Base-by-base conservation (phyloP, 2,797 vertebrate genomes). In the Amblyopsis hoosieri region DNA sequence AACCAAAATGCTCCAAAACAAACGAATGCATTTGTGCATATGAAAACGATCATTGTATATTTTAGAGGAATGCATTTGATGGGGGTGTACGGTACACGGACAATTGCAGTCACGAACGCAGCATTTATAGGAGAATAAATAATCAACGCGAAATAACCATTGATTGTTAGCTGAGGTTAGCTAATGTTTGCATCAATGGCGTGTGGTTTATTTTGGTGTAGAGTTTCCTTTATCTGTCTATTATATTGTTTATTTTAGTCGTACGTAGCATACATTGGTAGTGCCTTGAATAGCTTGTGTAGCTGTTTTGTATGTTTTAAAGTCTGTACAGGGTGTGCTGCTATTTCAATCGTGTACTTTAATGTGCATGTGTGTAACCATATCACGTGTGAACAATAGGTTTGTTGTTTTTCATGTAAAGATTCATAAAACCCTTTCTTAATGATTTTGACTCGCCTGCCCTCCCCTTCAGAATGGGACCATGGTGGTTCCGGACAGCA, bases 401-500 rank as follows among this genome's bases (percentile, higher is more conserved):
- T 37, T 37, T 37, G 7, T 6, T 6, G 4, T 6, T 8, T 8
- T 14, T 51, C 49, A 14, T 17, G 13, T 51, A 5, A 8, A 8
- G 4, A 51, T 17, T 5, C 13, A 4, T 50, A 4, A 8, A 14
- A 5, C 2, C 2, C 9, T 14, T 8, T n/a, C 49, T 51, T 8
- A n/a, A 29, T 42, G 8, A 45, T 5, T 54, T 3, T 10, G 4
- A 17, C 5, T 33, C 45, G 47, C 15, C 12, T 58, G 13, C 19
- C 29, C 49, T 57, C 63, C 3, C 15, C 42, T n/a, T 31, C 64
- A 89, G 87, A 79, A 56, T 1, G 56, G 74, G 86, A 92, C 85
- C 81, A 97, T 97, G 96, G 95, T 97, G 67, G 94, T 96, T 76
- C 95, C 96, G 23, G 94, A 93, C 67, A 93, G 85, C 1, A 83